Evolutionary conservation across 2,888 invertebrate species (phyloP), one percentile per base, ranked within the genome.

Genomic region (Chouioia cunea): DNA sequence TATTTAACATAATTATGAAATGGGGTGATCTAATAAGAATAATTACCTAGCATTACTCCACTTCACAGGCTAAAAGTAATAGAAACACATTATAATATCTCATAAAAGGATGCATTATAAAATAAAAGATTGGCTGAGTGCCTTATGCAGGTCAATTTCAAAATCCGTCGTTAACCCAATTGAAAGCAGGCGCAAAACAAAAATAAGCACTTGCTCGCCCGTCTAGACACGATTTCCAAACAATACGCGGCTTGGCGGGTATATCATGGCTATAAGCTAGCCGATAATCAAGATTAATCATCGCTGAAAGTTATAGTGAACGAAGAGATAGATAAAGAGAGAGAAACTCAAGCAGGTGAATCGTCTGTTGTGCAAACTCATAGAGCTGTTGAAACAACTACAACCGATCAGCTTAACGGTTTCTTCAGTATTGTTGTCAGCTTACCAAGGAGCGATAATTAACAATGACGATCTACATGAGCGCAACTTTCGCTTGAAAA

Each of bases 401-500:
- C 2, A 27, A 27, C 27, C 27, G 27, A 36, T 8, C 27, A 6
- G 0, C 50, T 43, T 27, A 16, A 53, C 14, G 47, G 53, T 60
- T 47, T 53, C 52, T 62, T 62, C 48, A 48, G 43, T 36, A 16
- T n/a, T n/a, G n/a, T n/a, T n/a, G n/a, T n/a, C 60, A 27, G 27
- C 18, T 27, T n/a, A 22, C 56, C 10, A 16, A 68, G 36, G 23
- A 18, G 47, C 58, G 18, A 59, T 66, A 59, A 66, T 66, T 52
- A 66, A 59, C 53, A 27, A 66, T 15, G 27, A 27, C n/a, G n/a
- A n/a, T n/a, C n/a, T n/a, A n/a, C n/a, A n/a, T 23, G 12, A 14
- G 46, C 15, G 15, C 1, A 46, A n/a, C 59, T 47, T 59, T 59
- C 62, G 20, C 48, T 47, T 43, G 46, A 36, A 20, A 18, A 4